These are phyloP conservation scores for Drosophila setosimentum DNA, from an alignment of 2,888 invertebrate genomes.

Conservation along the genomic window DNA sequence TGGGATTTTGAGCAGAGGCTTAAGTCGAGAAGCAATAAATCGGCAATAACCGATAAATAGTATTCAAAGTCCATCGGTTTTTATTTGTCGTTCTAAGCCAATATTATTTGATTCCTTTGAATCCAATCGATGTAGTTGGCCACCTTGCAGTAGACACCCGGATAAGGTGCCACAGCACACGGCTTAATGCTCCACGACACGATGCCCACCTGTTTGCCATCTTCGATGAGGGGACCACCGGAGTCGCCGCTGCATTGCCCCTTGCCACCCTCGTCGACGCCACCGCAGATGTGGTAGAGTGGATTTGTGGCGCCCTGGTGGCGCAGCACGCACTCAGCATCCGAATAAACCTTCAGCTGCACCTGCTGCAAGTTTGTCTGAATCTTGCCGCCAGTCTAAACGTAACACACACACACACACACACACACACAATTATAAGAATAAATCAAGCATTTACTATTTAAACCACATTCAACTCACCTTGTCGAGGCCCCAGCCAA, in stretches of 20 bases:
- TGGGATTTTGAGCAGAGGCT: background rate
- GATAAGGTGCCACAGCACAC: conserved; percentile 83
- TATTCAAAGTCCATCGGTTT: background rate
- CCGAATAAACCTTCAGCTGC: conserved; percentile 82
- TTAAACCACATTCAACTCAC: conserved; percentile 50
- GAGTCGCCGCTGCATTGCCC: conserved; percentile 84
- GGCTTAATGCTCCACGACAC: conserved; percentile 86
- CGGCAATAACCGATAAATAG: background rate
- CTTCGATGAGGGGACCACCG: conserved; percentile 81
- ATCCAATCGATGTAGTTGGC: conserved; percentile 83
- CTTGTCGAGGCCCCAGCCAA: conserved; percentile 83
- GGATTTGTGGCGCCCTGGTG: conserved; percentile 73
- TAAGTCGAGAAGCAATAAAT: background rate
- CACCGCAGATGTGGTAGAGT: conserved; percentile 84
- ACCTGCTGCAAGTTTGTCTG: conserved; percentile 83
- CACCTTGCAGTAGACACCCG: conserved; percentile 85
- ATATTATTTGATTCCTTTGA: conserved; percentile 54
- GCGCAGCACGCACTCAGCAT: conserved; percentile 80
- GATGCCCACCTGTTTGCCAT: conserved; percentile 83
- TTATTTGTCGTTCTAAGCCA: conserved; percentile 48
- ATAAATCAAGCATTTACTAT: background rate
- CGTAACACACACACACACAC: too few species aligned
- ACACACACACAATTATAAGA: background rate
- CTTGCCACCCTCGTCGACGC: conserved; percentile 77
- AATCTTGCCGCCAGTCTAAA: conserved; percentile 81